These are phyloP conservation scores for Platerodrilus igneus DNA, from an alignment of 2,888 invertebrate genomes.

Conservation along the genomic window DNA sequence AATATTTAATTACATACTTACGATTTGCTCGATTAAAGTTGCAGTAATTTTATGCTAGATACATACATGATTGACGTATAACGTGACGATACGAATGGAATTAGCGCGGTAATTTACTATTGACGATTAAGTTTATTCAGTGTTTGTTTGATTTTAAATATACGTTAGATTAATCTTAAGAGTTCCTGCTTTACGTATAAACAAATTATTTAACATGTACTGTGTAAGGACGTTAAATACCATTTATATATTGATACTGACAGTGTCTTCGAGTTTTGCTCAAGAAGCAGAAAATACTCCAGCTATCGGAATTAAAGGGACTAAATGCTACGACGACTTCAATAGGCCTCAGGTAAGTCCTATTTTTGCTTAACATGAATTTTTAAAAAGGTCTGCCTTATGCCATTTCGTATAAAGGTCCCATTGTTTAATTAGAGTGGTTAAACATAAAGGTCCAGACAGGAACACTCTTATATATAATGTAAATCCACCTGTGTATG, in stretches of 20 bases:
- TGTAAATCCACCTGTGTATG: no score
- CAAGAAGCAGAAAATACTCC: constrained; percentile 38
- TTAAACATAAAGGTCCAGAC: no score
- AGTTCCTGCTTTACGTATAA: no score
- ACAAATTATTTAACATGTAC: constrained; percentile 11
- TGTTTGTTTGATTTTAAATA: background rate
- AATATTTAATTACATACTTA: constrained; percentile 12
- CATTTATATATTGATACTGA: constrained; percentile 9
- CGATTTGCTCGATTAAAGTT: no score
- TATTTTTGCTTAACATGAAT: constrained; percentile 11
- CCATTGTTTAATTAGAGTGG: no score
- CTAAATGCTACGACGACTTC: constrained; percentile 54
- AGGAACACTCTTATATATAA: no score
- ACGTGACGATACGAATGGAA: constrained; percentile 10
- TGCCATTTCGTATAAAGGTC: no score
- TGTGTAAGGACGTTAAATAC: constrained; percentile 13
- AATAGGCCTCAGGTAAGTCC: constrained; percentile 52
- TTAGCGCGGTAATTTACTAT: constrained; percentile 1
- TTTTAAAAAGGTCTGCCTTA: no score
- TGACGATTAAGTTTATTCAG: background rate
- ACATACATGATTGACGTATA: constrained; percentile 5
- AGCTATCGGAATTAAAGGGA: constrained; percentile 39
- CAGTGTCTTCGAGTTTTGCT: constrained; percentile 3
- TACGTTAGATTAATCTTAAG: background rate
- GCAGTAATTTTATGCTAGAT: no score